Evolutionary conservation across 92 coral and sea anemone genomes (phyloP), one percentile per base, ranked within the genome.

Genomic region (Epizoanthus rinbou): DNA sequence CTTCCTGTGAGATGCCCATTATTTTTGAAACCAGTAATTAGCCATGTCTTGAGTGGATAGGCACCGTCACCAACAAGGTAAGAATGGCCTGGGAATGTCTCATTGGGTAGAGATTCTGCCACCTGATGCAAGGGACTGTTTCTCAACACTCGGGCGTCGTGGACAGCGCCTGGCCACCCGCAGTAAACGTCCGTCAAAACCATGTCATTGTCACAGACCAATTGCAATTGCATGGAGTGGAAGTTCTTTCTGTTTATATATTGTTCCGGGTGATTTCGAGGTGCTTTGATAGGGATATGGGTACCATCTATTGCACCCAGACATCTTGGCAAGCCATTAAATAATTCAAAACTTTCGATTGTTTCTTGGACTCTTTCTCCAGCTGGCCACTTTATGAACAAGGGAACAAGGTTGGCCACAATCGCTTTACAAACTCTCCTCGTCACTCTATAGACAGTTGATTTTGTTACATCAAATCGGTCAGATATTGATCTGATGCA

Each of bases 161-260:
- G 80, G 22, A 81, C 90, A 58, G 78, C 74, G n/a, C 84, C 79
- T 52, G 87, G 90, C 90, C 90, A 87, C 70, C 87, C 76, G 67
- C 85, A 75, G 25, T 69, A 65, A 19, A 88, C 88, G 72, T 88
- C 85, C 57, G 87, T 78, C 67, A 88, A 84, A 76, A 59, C 64
- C 85, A 88, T 66, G 43, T 88, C 85, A 65, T 62, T 64, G 73
- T 79, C 84, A 45, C 88, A 84, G 23, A 84, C 82, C 58, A 72
- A 75, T 62, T 88, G 87, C 59, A 83, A 73, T 33, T 76, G 84
- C 76, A 88, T 69, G 17, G 85, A 79, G 74, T 88, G 88, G 76
- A 76, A 84, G 37, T 74, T 80, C 50, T 88, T 88, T 50, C 91
- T 84, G 72, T 82, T 82, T 25, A 84, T 80, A 53, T 84, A 87